Base-by-base conservation (phyloP, 30 jellyfish, hydroid and myxozoan genomes). In the Nemopilema nomurai region DNA sequence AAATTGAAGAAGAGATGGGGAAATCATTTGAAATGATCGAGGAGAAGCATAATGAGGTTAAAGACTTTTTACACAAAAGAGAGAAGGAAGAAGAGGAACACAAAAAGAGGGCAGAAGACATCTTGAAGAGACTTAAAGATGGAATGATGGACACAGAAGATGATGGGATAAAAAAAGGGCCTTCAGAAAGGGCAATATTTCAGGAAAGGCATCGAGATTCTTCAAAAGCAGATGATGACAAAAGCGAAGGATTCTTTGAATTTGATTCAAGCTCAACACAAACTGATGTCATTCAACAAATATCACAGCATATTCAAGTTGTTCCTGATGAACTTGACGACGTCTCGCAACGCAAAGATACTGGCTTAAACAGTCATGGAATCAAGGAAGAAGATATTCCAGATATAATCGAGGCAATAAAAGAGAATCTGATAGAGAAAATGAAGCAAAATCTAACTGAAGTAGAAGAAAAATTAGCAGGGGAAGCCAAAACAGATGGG, bases 11-110 rank as follows among this genome's bases (percentile, higher is more conserved):
- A 23, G 83, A 88, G 49, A 80, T 88, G 88, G 91, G 74, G 21
- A 52, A 30, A 62, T 88, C 96, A 4, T 88, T 88, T 71, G 96
- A 88, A 41, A n/a, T 79, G 88, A 88, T 88, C 20, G 91, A 88
- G 28, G 87, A 88, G 50, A 71, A 78, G 1, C 91, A 79, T 49
- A 79, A 65, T 72, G 86, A 74, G 23, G 88, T 88, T 1, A 88
- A 88, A 50, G 82, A 80, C 6, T 88, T 53, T 49, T 23, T 88
- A 21, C 88, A 62, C 25, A 49, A 65, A 74, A 67, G 96, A 29
- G 91, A 88, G 49, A 23, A 27, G 50, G 96, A 88, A 32, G 91
- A 88, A 49, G 91, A 80, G 49, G 88, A 88, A 67, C 91, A 80
- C 67, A 88, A 80, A 63, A 32, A 52, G 8, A 69, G 88, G 22